Percentiles rank a stretch among this genome's conserved stretches.
These are phyloP conservation scores for Sylvilagus bachmani DNA, from an alignment of 2,113 vertebrate genomes.

Conservation along the genomic window DNA sequence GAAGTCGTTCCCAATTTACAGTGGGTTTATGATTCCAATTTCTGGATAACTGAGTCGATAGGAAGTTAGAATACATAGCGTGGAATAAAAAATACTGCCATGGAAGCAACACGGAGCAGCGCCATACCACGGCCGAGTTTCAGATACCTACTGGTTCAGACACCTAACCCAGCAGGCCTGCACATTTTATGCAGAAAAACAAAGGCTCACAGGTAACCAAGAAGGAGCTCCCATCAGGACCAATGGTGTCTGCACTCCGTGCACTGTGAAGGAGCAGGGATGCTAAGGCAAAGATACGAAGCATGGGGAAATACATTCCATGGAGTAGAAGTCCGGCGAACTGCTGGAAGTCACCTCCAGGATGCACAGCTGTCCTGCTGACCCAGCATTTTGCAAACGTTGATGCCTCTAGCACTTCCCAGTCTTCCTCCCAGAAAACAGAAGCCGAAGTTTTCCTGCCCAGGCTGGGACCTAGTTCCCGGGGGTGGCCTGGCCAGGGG, in stretches of 20 bases:
- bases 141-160: not conserved
- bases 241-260: not conserved
- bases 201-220: not conserved
- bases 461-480: not conserved
- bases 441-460: not conserved
- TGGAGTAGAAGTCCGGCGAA: not conserved
- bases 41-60: not conserved
- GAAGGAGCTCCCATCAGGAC: not conserved
- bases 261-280: not conserved
- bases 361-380: not conserved
- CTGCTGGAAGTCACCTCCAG: not conserved
- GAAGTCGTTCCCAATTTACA: not conserved
- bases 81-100: too few species aligned
- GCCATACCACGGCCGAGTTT: not conserved
- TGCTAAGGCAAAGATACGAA: not conserved
- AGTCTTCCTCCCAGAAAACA: not conserved
- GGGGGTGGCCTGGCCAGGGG: not conserved
- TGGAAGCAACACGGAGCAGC: not conserved
- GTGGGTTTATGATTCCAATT: conserved; percentile 6
- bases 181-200: not conserved
- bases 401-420: fast-evolving
- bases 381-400: not conserved
- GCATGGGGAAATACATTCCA: not conserved
- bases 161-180: not conserved
- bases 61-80: not conserved